These are phyloP conservation scores for Philereme transversata DNA, from an alignment of 2,888 invertebrate species.

Conservation along the genomic window DNA sequence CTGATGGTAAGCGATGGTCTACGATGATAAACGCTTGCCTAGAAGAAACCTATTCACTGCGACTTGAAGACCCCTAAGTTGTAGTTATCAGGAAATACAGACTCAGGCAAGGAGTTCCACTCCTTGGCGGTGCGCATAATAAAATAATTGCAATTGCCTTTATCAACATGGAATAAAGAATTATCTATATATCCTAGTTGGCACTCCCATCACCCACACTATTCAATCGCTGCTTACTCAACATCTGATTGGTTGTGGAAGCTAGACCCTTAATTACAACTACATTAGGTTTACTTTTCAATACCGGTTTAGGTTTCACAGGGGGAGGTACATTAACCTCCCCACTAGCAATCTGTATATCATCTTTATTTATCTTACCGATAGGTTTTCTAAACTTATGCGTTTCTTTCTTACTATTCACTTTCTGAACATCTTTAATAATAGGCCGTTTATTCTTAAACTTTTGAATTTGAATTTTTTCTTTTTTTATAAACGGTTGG, in stretches of 20 bases:
- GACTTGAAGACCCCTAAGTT: too few species aligned
- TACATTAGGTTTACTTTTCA: slow-evolving; percentile 57
- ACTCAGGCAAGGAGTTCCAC: too few species aligned
- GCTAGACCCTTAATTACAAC: slow-evolving; percentile 85
- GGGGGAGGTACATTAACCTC: slow-evolving; percentile 31
- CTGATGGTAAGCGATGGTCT: too few species aligned
- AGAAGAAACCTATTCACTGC: too few species aligned
- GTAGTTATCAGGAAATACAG: too few species aligned
- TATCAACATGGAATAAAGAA: too few species aligned
- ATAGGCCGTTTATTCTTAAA: too few species aligned
- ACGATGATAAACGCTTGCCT: too few species aligned
- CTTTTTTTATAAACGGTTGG: background rate
- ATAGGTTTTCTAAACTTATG: slow-evolving; percentile 32
- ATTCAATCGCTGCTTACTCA: slow-evolving; percentile 42
- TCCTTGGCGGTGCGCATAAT: too few species aligned
- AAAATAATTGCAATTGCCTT: too few species aligned
- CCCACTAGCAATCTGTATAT: slow-evolving; percentile 58
- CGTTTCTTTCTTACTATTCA: background rate
- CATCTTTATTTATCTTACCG: slow-evolving; percentile 67
- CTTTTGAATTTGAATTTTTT: background rate
- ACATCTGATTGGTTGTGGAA: slow-evolving; percentile 81
- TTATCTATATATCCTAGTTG: too few species aligned
- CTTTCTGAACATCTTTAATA: background rate
- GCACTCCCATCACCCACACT: slow-evolving; percentile 37
- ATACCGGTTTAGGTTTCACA: slow-evolving; percentile 26